phyloP scores from a whole-genome alignment of 2,797 vertebrate species.

The Rhinella marina region DNA sequence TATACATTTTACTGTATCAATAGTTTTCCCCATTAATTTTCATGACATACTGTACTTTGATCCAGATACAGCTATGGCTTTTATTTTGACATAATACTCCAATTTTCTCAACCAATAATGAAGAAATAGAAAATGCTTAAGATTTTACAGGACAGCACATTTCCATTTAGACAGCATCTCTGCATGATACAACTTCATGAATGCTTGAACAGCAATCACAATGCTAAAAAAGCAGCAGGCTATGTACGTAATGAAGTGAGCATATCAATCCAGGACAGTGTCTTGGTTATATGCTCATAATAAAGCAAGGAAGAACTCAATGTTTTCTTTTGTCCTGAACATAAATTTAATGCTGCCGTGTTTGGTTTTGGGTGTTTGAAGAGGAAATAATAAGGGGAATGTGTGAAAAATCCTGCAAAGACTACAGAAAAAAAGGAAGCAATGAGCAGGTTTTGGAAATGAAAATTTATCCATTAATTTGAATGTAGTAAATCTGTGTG shows the following conservation, averaged over 20 bases:
- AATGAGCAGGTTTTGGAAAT: neutral
- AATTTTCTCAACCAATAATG: conserved; percentile 6
- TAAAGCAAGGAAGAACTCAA: conserved; percentile 10
- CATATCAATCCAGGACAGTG: conserved; percentile 29
- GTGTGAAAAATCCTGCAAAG: neutral
- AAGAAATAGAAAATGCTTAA: conserved; percentile 48
- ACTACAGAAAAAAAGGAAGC: neutral
- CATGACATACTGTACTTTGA: neutral
- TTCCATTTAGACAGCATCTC: conserved; percentile 59
- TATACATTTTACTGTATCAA: neutral
- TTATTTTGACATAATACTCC: neutral
- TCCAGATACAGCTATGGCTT: neutral
- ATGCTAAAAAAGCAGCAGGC: conserved; percentile 41
- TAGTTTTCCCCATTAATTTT: neutral
- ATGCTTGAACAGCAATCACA: conserved; percentile 49
- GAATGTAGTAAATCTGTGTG: neutral
- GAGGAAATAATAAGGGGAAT: conserved; percentile 2
- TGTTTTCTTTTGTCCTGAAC: neutral
- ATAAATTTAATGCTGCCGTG: neutral
- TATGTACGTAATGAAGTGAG: conserved; percentile 34
- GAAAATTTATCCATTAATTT: neutral
- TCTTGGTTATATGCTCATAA: conserved; percentile 13
- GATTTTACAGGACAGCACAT: conserved; percentile 29
- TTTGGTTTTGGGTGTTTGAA: neutral
- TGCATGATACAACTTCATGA: conserved; percentile 45